Conservation (phyloP, 1,140 invertebrate genomes). For the Steinernema khuongi region DNA sequence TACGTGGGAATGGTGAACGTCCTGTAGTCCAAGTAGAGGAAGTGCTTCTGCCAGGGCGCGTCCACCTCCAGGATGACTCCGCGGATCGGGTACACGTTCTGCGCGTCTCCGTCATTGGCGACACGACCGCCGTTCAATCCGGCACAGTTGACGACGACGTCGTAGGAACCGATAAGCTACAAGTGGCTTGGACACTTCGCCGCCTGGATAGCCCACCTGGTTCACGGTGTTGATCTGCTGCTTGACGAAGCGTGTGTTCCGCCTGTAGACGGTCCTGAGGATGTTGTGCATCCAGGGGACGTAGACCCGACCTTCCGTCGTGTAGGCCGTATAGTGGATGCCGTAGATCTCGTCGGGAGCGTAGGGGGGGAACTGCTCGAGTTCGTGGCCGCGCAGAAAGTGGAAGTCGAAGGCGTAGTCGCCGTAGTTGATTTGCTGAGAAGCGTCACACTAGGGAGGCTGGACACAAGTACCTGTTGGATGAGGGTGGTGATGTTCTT, state of each 20-base stretch:
- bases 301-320: conserved; percentile 49
- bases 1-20: conserved; percentile 39
- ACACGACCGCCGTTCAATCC: conserved; percentile 43
- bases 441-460: not conserved
- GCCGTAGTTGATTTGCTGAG: conserved; percentile 33
- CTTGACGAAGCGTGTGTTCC: conserved; percentile 33
- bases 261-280: conserved; percentile 20
- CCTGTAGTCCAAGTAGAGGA: conserved; percentile 34
- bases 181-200: not conserved
- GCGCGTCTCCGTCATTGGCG: conserved; percentile 28
- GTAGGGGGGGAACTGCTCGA: conserved; percentile 38
- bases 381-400: conserved; percentile 42
- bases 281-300: conserved; percentile 48
- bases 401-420: conserved; percentile 53
- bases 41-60: conserved; percentile 41
- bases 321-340: conserved; percentile 54
- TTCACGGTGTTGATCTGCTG: conserved; percentile 32
- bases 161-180: conserved; percentile 29
- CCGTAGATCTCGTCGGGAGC: conserved; percentile 17
- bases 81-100: conserved; percentile 26
- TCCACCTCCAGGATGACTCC: conserved; percentile 36
- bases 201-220: conserved; percentile 20
- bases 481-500: conserved; percentile 24
- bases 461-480: conserved; percentile 8
- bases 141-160: conserved; percentile 50